These are phyloP conservation scores for Leptobrachium ailaonicum DNA, from an alignment of 2,113 vertebrate species.

Conservation along the genomic window DNA sequence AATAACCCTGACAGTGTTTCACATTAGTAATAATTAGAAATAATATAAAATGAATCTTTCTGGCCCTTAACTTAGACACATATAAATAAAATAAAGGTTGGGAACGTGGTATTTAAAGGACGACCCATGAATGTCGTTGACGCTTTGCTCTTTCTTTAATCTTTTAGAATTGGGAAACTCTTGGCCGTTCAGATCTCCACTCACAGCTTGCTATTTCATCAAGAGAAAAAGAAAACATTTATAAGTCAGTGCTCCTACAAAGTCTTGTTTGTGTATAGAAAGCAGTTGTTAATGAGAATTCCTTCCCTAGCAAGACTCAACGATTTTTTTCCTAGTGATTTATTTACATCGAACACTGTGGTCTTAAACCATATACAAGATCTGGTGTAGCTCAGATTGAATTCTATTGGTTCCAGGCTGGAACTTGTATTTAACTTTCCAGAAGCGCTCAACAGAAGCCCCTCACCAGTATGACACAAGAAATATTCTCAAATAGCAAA, in stretches of 20 bases:
- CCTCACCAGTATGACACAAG: neutral
- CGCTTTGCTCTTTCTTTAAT: conserved; percentile 23
- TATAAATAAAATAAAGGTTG: too few species aligned
- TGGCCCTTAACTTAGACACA: too few species aligned
- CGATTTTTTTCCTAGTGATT: conserved; percentile 36
- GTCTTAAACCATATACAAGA: conserved; percentile 43
- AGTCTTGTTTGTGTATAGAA: conserved; percentile 49
- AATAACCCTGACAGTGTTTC: too few species aligned
- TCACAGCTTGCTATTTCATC: conserved; percentile 46
- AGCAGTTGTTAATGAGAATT: conserved; percentile 48
- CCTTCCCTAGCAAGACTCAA: conserved; percentile 32
- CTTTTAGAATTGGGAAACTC: conserved; percentile 10
- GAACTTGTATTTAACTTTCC: conserved; percentile 11
- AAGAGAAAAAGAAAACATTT: conserved; percentile 50
- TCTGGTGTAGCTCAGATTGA: conserved; percentile 33
- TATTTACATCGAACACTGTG: conserved; percentile 45
- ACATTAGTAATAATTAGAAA: too few species aligned
- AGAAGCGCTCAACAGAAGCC: conserved; percentile 15
- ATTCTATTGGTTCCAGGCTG: conserved; percentile 1
- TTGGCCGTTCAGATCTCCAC: conserved; percentile 11
- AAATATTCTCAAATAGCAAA: neutral
- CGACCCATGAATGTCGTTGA: conserved; percentile 9
- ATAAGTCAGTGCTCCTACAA: conserved; percentile 42
- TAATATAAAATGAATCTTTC: too few species aligned
- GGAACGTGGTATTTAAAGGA: too few species aligned